These are phyloP conservation scores for Phoebastria nigripes DNA, from an alignment of 2,797 vertebrate genomes.

Conservation along the genomic window DNA sequence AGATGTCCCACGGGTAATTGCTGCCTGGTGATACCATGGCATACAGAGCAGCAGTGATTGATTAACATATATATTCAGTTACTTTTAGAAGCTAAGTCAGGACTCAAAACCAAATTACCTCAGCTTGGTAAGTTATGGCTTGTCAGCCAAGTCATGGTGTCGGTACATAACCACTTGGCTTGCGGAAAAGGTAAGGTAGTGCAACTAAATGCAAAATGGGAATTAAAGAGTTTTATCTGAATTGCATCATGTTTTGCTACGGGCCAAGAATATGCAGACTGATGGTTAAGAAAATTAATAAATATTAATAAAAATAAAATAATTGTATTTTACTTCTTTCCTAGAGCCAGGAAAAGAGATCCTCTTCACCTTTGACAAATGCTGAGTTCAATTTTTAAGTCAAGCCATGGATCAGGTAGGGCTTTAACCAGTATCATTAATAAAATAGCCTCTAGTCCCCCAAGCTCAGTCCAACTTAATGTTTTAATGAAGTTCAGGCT, in stretches of 20 bases:
- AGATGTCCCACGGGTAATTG: neutral
- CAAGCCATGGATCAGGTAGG: neutral
- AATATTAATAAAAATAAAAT: neutral
- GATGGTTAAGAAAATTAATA: neutral
- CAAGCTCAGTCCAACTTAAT: neutral
- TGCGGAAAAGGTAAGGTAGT: neutral
- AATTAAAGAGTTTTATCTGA: neutral
- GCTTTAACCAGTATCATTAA: neutral
- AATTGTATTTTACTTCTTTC: neutral
- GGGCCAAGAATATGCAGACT: neutral
- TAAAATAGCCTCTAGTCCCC: neutral
- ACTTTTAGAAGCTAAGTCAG: neutral
- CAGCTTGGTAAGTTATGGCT: neutral
- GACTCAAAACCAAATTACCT: neutral
- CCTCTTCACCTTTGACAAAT: neutral
- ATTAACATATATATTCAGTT: neutral
- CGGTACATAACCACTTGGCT: neutral
- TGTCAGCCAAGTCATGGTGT: neutral
- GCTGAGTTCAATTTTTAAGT: neutral
- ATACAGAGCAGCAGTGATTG: neutral
- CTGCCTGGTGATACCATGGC: neutral
- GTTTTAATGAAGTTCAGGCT: neutral
- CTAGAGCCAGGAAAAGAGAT: neutral
- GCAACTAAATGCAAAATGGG: neutral
- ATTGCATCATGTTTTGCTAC: neutral